Percentiles rank a stretch among this genome's conserved stretches.
Evolutionary conservation across 2,888 invertebrate genomes (phyloP).

Genomic region (Antheraea assamensis): DNA sequence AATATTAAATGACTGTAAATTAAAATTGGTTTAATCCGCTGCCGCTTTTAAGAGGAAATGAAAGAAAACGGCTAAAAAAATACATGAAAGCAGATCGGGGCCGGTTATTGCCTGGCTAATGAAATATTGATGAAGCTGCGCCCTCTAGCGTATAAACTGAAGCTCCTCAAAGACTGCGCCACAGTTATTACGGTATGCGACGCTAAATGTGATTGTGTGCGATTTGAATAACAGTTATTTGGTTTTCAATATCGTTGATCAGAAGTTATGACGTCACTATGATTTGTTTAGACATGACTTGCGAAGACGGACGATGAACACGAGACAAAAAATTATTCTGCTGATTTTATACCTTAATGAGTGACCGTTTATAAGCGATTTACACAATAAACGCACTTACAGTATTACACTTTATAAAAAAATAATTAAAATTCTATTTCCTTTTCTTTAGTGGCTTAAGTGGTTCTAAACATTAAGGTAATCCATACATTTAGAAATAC

Average conservation of each 20-base stretch:
- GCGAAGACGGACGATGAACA: too few species aligned
- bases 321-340: too few species aligned
- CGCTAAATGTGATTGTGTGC: background rate
- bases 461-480: background rate
- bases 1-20: slow-evolving; percentile 3
- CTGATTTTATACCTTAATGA: too few species aligned
- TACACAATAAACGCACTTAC: too few species aligned
- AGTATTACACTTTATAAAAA: too few species aligned
- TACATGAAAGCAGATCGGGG: slow-evolving; percentile 18
- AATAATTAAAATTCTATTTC: too few species aligned
- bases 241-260: background rate
- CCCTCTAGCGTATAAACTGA: slow-evolving; percentile 15
- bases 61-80: slow-evolving; percentile 26
- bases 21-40: slow-evolving; percentile 25
- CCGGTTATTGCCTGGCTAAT: slow-evolving; percentile 29
- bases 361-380: too few species aligned
- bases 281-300: too few species aligned
- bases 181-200: slow-evolving; percentile 13
- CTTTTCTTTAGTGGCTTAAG: too few species aligned
- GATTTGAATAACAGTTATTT: background rate
- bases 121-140: slow-evolving; percentile 33
- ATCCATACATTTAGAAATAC: too few species aligned
- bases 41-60: slow-evolving; percentile 23
- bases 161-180: slow-evolving; percentile 14
- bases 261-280: too few species aligned